Conservation (phyloP, 2,113 vertebrate species). For the Antennarius striatus region DNA sequence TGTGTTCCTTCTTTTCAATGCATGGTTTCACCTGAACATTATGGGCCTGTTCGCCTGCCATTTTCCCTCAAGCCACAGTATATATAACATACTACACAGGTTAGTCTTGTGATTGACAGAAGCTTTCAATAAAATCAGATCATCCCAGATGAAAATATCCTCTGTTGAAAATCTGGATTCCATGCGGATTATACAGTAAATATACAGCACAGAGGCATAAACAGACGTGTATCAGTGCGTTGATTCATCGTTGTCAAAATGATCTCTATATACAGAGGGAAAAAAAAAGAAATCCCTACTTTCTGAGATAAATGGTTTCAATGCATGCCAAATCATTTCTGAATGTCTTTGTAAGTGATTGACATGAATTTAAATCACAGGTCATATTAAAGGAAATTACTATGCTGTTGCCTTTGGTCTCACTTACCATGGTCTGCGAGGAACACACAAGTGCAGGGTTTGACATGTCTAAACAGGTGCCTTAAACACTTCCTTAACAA, state of each 20-base stretch:
- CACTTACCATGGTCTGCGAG: slow-evolving; percentile 32
- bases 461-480: slow-evolving; percentile 66
- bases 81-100: slow-evolving; percentile 67
- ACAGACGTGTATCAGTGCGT: slow-evolving; percentile 54
- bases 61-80: slow-evolving; percentile 64
- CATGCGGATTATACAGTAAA: slow-evolving; percentile 71
- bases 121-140: slow-evolving; percentile 79
- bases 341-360: slow-evolving; percentile 48
- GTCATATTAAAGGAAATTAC: slow-evolving; percentile 34
- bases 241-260: slow-evolving; percentile 69
- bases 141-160: slow-evolving; percentile 75
- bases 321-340: slow-evolving; percentile 44
- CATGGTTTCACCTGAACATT: slow-evolving; percentile 65
- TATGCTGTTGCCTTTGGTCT: slow-evolving; percentile 39
- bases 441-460: slow-evolving; percentile 57
- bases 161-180: slow-evolving; percentile 72
- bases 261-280: slow-evolving; percentile 57
- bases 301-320: slow-evolving; percentile 46
- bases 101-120: slow-evolving; percentile 73
- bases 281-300: slow-evolving; percentile 23
- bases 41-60: slow-evolving; percentile 58
- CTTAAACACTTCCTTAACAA: slow-evolving; percentile 36
- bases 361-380: slow-evolving; percentile 31
- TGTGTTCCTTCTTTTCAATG: slow-evolving; percentile 28
- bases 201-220: slow-evolving; percentile 66